Evolutionary conservation across 2,797 vertebrate genomes (phyloP), one percentile per base, ranked within the genome.

Genomic region (Xiphorhynchus erythropygius): DNA sequence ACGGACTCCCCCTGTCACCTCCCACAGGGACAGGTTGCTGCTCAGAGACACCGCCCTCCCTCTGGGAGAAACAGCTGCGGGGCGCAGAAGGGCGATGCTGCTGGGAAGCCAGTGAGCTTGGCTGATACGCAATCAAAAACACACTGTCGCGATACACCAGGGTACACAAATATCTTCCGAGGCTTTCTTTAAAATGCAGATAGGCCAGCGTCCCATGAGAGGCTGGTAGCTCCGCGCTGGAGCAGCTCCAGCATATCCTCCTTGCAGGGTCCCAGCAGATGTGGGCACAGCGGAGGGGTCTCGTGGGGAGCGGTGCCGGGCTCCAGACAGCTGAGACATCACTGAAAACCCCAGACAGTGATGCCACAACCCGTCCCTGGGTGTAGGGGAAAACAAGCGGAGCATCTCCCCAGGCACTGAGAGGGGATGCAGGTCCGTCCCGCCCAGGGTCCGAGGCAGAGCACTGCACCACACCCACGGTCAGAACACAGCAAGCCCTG

Each of bases 131-230:
- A 19, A 11, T 16, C 53, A 67, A 35, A 70, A 70, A 1, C 78
- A 70, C 21, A 6, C 16, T 50, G 74, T 46, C 8, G 1, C 0
- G 0, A 14, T 46, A 8, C 1, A 0, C 2, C 1, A 37, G n/a
- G 30, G 53, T 10, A 44, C 46, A 42, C 13, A 65, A 65, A 86
- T 3, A 33, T 22, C 24, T 80, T 65, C 63, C 46, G 25, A 79
- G 28, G 55, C 55, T 71, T 56, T 16, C 37, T 55, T 49, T 47
- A 10, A 50, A 65, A 28, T 4, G 32, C 64, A 77, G 71, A 5
- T 52, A 77, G 57, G 67, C 53, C 52, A 2, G 4, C 24, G 3
- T 82, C 19, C 83, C 11, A 0, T 2, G 41, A 49, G 53, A 39
- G 75, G 41, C 39, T 10, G 0, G 37, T 12, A 27, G 18, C 27